Conservation (phyloP, 2,888 invertebrate species). For the Oscheius myriophilus region DNA sequence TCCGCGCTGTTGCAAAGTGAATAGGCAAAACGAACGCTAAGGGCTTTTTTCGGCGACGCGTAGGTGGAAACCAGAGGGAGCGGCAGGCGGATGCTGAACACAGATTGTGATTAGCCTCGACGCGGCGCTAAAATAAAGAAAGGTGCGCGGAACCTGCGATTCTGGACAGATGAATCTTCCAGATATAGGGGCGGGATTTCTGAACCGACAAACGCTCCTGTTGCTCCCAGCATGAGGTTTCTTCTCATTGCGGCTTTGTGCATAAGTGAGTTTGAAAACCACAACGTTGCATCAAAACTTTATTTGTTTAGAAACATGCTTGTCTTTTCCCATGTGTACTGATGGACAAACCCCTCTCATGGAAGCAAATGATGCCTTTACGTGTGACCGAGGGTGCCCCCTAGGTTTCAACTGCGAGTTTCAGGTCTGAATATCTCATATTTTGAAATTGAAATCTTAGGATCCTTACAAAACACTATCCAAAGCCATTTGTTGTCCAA, state of each 20-base stretch:
- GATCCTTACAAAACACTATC: constrained; percentile 15
- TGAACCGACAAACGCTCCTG: constrained; percentile 17
- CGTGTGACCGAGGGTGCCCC: constrained; percentile 29
- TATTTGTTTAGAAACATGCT: not conserved
- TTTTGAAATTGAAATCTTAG: constrained; percentile 3
- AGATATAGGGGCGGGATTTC: constrained; percentile 28
- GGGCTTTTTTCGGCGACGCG: constrained; percentile 19
- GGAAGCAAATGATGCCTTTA: constrained; percentile 30
- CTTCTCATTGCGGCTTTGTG: constrained; percentile 1
- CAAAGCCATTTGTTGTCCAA: constrained; percentile 28
- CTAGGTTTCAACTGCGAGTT: constrained; percentile 32
- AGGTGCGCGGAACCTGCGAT: constrained; percentile 28
- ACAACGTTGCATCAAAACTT: no score
- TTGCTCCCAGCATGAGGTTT: constrained; percentile 7
- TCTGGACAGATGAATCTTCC: constrained; percentile 28
- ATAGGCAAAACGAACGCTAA: constrained; percentile 15
- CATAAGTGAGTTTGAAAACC: not conserved
- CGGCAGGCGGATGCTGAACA: constrained; percentile 28
- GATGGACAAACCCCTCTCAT: constrained; percentile 29
- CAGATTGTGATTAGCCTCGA: constrained; percentile 30
- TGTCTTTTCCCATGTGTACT: constrained; percentile 32
- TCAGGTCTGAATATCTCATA: constrained; percentile 17
- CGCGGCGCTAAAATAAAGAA: constrained; percentile 28
- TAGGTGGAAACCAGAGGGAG: constrained; percentile 29
- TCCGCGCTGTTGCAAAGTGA: constrained; percentile 18